phyloP scores from a whole-genome alignment of 1,140 invertebrate species.

The Lasioglossum albipes region DNA sequence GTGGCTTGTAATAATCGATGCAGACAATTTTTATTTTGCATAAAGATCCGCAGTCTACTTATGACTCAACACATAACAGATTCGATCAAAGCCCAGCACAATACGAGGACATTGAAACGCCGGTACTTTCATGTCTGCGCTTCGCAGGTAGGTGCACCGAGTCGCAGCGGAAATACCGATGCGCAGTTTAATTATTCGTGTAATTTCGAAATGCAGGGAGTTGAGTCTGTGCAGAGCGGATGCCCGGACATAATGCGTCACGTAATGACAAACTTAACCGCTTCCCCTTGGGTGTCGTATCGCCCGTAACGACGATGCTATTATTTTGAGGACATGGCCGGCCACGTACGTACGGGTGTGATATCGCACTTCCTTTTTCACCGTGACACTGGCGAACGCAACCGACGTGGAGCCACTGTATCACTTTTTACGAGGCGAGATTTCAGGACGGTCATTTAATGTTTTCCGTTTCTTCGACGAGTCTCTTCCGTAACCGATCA shows the following conservation, averaged over 20 bases:
- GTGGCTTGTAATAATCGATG: no score
- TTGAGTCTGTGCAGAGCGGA: slow-evolving; percentile 44
- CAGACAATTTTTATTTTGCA: no score
- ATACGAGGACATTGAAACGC: not conserved
- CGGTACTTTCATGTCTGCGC: not conserved
- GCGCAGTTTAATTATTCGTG: slow-evolving; percentile 53
- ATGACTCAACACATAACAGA: no score
- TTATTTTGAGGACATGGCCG: slow-evolving; percentile 49
- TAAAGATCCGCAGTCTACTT: no score
- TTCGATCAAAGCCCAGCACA: not conserved
- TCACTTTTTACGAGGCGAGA: slow-evolving; percentile 12
- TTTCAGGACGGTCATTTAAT: not conserved
- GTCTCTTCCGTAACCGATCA: not conserved
- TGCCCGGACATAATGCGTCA: slow-evolving; percentile 52
- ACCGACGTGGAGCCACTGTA: not conserved
- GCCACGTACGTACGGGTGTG: slow-evolving; percentile 28
- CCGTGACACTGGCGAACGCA: not conserved
- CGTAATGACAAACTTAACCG: slow-evolving; percentile 56
- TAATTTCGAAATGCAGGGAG: slow-evolving; percentile 55
- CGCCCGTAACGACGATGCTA: slow-evolving; percentile 44
- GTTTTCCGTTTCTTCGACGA: not conserved
- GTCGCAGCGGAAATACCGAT: slow-evolving; percentile 38
- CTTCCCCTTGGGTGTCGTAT: slow-evolving; percentile 55
- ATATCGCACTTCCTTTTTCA: slow-evolving; percentile 34
- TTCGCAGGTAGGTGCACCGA: not conserved